phyloP scores from a whole-genome alignment of 2,888 invertebrate species.

The Eucera pruinosa region DNA sequence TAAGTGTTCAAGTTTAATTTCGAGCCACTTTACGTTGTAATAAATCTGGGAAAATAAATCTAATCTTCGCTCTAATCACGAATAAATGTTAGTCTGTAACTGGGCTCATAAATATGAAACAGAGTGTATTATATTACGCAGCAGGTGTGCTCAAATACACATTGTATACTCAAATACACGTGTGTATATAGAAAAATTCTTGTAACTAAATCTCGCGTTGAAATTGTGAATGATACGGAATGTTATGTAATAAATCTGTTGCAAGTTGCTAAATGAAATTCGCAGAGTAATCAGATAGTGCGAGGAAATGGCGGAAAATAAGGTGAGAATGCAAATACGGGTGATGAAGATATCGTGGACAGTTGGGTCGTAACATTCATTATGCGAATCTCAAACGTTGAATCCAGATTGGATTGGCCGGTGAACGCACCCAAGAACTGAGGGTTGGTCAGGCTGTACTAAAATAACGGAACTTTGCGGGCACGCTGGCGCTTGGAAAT shows the following conservation, averaged over 20 bases:
- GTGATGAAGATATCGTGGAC: neutral
- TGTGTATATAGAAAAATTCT: neutral
- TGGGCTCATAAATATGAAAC: too few relatives aligned
- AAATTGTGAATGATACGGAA: neutral
- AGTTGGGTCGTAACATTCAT: conserved; percentile 5
- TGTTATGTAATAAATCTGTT: neutral
- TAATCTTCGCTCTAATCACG: too few relatives aligned
- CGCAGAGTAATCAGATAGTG: neutral
- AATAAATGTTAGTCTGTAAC: too few relatives aligned
- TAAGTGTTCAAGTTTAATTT: too few relatives aligned
- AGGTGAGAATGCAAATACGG: neutral
- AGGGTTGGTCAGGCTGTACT: conserved; percentile 57
- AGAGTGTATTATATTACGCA: too few relatives aligned
- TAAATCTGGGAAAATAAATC: too few relatives aligned
- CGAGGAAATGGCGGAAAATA: neutral
- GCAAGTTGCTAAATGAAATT: neutral
- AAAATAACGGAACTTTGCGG: conserved; percentile 67
- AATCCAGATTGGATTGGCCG: conserved; percentile 52
- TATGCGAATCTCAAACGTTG: conserved; percentile 29
- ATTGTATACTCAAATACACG: too few relatives aligned
- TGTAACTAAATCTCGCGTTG: neutral
- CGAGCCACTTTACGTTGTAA: too few relatives aligned
- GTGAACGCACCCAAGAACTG: conserved; percentile 55
- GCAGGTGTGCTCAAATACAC: too few relatives aligned
- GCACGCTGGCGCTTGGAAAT: conserved; percentile 53